Evolutionary conservation across 2,113 vertebrate species (phyloP).

Genomic region (Sula dactylatra): DNA sequence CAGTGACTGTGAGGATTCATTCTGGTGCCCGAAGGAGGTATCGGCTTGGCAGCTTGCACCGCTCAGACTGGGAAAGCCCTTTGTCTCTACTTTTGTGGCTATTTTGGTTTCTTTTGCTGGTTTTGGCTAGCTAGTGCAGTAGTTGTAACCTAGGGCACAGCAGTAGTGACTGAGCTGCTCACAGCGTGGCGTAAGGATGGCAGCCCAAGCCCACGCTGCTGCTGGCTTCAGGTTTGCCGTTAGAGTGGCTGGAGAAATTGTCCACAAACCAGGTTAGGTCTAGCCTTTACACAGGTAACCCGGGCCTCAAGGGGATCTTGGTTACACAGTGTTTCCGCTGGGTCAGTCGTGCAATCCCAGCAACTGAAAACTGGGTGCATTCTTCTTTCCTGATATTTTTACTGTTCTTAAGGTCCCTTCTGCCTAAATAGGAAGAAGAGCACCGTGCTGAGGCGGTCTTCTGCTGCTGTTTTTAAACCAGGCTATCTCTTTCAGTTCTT

Average conservation of each 20-base stretch:
- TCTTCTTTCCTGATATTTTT: background rate
- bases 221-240: background rate
- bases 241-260: background rate
- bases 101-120: background rate
- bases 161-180: background rate
- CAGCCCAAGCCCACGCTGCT: background rate
- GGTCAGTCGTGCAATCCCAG: background rate
- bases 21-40: rapidly evolving
- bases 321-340: background rate
- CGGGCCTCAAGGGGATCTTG: background rate
- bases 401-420: background rate
- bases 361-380: background rate
- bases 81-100: background rate
- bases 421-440: background rate
- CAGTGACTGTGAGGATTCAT: background rate
- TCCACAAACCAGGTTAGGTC: background rate
- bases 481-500: background rate
- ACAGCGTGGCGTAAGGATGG: background rate
- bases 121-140: background rate
- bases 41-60: background rate
- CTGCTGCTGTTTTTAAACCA: background rate
- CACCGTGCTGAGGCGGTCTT: background rate
- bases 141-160: background rate
- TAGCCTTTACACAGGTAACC: background rate
- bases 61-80: background rate